Base-by-base conservation (phyloP, 2,888 invertebrate genomes). In the Cephus rjabovi region DNA sequence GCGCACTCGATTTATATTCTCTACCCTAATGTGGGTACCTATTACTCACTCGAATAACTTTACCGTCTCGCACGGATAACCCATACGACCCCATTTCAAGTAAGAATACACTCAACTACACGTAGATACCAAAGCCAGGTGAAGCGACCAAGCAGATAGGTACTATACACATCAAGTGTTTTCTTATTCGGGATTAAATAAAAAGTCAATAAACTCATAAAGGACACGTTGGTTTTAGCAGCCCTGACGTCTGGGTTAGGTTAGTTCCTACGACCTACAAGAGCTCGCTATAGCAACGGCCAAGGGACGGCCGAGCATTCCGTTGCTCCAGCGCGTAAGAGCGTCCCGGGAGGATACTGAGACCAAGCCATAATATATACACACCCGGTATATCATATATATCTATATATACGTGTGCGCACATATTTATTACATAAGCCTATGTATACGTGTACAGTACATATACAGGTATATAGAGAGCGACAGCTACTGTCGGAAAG, bases 221-320 rank as follows among this genome's bases (percentile, higher is more conserved):
- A 87, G 86, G 87, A 86, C 86, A 86, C 87, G 85, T 83, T 84
- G 84, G 84, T 87, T 86, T 87, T 85, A 82, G 79, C 77, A 15
- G 75, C 74, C 40, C 78, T 74, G 74, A 75, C 78, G 76, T 74
- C 69, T 81, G 69, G 77, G 76, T 79, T 77, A 76, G 77, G 56
- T 23, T 15, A 56, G 56, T 23, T 23, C 9, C 56, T 56, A 56
- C 56, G 56, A 23, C 9, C 56, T 23, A 23, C 56, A 23, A 56
- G 23, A 23, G 9, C 23, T 15, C 23, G 23, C 56, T 56, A 9
- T 56, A 56, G 56, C 56, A 56, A 23, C 56, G 15, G 56, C 56
- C 76, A 83, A 83, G 83, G 85, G 83, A 83, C 82, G 83, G 86
- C 86, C 87, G 87, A 89, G 89, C 88, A 89, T 89, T 89, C 88